Evolutionary conservation across 2,797 vertebrate species (phyloP).

Genomic region (Psittacula derbiana): DNA sequence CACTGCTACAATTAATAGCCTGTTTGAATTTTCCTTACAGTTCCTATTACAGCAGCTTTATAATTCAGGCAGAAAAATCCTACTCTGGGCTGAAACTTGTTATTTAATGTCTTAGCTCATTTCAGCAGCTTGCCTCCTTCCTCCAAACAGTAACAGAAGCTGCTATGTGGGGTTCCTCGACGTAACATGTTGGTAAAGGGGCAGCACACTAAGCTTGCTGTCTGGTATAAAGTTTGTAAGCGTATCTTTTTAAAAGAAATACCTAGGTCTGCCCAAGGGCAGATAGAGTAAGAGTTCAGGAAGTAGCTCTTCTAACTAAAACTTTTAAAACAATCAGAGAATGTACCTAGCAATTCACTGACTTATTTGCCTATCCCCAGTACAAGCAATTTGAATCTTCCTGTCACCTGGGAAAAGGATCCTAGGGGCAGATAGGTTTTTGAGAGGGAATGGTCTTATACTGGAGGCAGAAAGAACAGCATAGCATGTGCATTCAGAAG

Average conservation of each 20-base stretch:
- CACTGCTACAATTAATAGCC: constrained; percentile 66
- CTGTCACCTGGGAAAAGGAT: background rate
- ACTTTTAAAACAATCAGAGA: background rate
- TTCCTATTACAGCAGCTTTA: constrained; percentile 61
- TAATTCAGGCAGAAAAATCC: constrained; percentile 59
- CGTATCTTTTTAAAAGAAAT: background rate
- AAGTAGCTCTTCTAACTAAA: background rate
- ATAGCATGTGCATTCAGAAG: background rate
- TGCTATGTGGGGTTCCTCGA: background rate
- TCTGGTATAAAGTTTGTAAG: background rate
- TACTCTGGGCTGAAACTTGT: constrained; percentile 54
- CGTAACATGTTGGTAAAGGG: background rate
- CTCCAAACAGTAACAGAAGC: background rate
- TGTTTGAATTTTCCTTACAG: constrained; percentile 69
- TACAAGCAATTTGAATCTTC: background rate
- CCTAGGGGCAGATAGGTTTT: background rate
- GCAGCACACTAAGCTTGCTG: background rate
- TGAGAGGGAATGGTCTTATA: background rate
- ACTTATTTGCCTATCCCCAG: background rate
- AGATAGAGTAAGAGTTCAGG: background rate
- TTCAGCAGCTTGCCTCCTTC: background rate
- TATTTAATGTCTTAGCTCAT: constrained; percentile 46
- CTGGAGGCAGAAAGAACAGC: background rate
- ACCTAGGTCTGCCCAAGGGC: background rate
- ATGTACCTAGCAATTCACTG: background rate